These are phyloP conservation scores for Lathronympha strigana DNA, from an alignment of 2,888 invertebrate species.

Conservation along the genomic window DNA sequence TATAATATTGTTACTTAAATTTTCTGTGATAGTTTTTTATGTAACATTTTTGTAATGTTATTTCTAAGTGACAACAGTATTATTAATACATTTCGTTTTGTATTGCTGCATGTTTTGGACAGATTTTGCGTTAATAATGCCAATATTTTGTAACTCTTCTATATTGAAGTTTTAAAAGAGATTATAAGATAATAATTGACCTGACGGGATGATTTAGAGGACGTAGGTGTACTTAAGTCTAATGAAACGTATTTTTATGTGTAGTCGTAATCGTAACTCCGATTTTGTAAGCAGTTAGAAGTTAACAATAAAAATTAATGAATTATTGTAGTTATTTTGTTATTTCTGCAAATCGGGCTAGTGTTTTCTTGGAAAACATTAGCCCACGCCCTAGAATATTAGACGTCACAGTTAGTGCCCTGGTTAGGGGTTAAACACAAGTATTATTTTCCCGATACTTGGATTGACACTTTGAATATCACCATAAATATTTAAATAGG, in stretches of 20 bases:
- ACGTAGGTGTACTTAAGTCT: slow-evolving; percentile 30
- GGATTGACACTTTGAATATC: slow-evolving; percentile 82
- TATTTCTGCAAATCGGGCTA: slow-evolving; percentile 60
- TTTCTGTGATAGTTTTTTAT: slow-evolving; percentile 70
- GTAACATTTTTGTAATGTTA: slow-evolving; percentile 48
- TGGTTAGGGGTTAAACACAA: slow-evolving; percentile 71
- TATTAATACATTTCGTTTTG: slow-evolving; percentile 58
- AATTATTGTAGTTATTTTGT: slow-evolving; percentile 63
- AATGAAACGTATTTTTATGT: slow-evolving; percentile 42
- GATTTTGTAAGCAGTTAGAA: slow-evolving; percentile 59
- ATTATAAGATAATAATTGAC: background rate
- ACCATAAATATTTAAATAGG: slow-evolving; percentile 49
- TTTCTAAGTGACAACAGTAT: slow-evolving; percentile 62
- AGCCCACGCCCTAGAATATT: slow-evolving; percentile 54
- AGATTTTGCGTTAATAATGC: slow-evolving; percentile 4
- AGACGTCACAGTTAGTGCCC: slow-evolving; percentile 62
- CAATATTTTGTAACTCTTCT: slow-evolving; percentile 10
- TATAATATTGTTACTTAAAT: slow-evolving; percentile 51
- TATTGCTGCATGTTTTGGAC: slow-evolving; percentile 55
- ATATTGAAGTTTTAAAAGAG: slow-evolving; percentile 2
- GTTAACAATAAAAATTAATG: slow-evolving; percentile 59
- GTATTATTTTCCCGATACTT: slow-evolving; percentile 61
- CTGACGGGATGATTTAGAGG: background rate
- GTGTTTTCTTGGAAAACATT: slow-evolving; percentile 54
- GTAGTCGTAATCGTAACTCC: slow-evolving; percentile 41